A percentile compares a stretch with the other conserved stretches of the same genome.
Evolutionary conservation across 2,113 vertebrate species (phyloP).

Genomic region (Kryptolebias marmoratus): DNA sequence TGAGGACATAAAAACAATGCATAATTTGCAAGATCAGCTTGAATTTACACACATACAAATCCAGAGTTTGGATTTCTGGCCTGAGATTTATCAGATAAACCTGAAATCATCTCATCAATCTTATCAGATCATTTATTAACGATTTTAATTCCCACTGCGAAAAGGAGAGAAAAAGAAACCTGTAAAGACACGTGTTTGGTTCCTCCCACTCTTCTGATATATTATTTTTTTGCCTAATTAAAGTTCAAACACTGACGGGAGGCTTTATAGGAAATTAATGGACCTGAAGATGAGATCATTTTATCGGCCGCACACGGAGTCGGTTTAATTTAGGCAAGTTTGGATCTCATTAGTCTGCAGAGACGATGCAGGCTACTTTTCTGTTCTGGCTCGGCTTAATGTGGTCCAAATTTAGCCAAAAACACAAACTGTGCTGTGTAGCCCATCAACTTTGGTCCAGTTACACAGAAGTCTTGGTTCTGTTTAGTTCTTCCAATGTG

Average conservation of each 20-base stretch:
- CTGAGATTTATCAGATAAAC: not conserved
- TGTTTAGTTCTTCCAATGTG: no score
- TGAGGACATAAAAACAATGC: no score
- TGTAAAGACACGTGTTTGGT: not conserved
- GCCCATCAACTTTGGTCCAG: no score
- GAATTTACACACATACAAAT: no score
- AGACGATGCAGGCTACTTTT: not conserved
- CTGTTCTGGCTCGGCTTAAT: not conserved
- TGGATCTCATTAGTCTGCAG: slow-evolving; percentile 7
- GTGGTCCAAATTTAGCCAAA: no score
- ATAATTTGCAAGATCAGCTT: no score
- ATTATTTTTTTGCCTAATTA: slow-evolving; percentile 19
- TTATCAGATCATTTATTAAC: slow-evolving; percentile 1
- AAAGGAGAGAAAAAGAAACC: slow-evolving; percentile 6
- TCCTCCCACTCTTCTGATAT: slow-evolving; percentile 2
- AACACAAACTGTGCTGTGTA: no score
- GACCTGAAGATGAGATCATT: slow-evolving; percentile 34
- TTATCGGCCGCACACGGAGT: slow-evolving; percentile 9
- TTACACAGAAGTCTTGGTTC: no score
- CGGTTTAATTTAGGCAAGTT: not conserved
- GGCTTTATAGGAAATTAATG: slow-evolving; percentile 33
- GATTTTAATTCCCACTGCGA: slow-evolving; percentile 11
- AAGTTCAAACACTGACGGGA: slow-evolving; percentile 23
- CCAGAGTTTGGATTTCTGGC: not conserved
- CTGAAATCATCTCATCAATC: no score